Evolutionary conservation across 2,113 vertebrate genomes (phyloP).

Genomic region (Hyperopisus bebe): DNA sequence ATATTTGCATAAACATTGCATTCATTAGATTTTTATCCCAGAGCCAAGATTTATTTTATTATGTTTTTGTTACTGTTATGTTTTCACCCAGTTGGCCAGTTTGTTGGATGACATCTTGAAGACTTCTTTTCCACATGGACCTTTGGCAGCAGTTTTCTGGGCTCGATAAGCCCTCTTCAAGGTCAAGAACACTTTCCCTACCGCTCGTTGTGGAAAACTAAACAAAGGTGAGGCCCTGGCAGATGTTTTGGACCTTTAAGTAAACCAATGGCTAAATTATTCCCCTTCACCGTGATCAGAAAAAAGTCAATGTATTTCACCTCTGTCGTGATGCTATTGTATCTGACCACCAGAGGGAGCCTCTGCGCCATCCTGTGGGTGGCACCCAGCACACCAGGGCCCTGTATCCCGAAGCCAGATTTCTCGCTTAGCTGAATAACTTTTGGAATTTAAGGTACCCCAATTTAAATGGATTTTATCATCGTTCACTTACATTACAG

Average conservation of each 20-base stretch:
- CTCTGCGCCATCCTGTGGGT: too few species aligned
- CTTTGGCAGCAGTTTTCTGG: slow-evolving; percentile 1
- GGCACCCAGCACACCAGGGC: too few species aligned
- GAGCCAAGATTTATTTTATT: too few species aligned
- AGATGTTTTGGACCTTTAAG: not conserved
- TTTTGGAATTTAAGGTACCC: too few species aligned
- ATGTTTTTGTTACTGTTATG: slow-evolving; percentile 1
- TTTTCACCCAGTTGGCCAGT: slow-evolving; percentile 6
- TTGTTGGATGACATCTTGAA: not conserved
- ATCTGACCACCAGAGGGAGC: too few species aligned
- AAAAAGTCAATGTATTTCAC: not conserved
- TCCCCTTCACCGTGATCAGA: not conserved
- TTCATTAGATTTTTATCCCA: too few species aligned
- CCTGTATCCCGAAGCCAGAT: too few species aligned
- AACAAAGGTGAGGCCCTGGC: not conserved
- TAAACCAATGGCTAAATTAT: not conserved
- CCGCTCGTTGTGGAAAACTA: not conserved
- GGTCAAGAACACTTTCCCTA: not conserved
- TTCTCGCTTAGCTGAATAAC: too few species aligned
- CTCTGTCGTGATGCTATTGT: not conserved
- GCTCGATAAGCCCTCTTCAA: not conserved
- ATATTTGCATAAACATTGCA: too few species aligned
- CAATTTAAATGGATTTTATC: too few species aligned
- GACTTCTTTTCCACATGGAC: not conserved
- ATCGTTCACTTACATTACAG: too few species aligned